Percentiles rank a stretch among this genome's conserved stretches.
phyloP scores from a whole-genome alignment of 2,797 vertebrate genomes.

The Esox masquinongy region DNA sequence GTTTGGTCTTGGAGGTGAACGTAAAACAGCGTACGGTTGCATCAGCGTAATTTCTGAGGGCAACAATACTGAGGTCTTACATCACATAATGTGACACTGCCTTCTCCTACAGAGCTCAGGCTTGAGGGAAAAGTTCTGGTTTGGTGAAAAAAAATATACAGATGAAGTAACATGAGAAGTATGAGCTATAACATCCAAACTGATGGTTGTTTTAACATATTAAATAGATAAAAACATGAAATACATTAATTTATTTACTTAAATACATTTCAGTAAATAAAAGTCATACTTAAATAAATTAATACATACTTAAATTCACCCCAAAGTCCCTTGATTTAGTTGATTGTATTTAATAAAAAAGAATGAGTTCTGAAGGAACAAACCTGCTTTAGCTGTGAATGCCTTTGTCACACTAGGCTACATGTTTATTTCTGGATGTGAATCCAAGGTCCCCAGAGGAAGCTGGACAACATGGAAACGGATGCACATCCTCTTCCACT shows the following conservation, averaged over 20 bases:
- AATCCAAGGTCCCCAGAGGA: constrained; percentile 8
- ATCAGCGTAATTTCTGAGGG: not conserved
- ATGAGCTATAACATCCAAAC: not conserved
- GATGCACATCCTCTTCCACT: constrained; percentile 45
- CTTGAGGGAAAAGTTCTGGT: not conserved
- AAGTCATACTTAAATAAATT: too few relatives aligned
- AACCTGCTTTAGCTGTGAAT: not conserved
- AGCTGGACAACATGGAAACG: constrained; percentile 18
- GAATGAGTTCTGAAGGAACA: too few relatives aligned
- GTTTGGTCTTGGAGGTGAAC: not conserved
- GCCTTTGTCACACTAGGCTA: not conserved
- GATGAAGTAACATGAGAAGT: not conserved
- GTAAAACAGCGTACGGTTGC: not conserved
- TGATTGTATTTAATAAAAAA: too few relatives aligned
- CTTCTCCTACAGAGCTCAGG: not conserved
- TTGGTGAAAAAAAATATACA: not conserved
- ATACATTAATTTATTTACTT: too few relatives aligned
- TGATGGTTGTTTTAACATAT: not conserved
- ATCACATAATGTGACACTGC: constrained; percentile 14
- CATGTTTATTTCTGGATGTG: not conserved
- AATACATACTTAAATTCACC: too few relatives aligned
- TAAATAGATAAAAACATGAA: too few relatives aligned
- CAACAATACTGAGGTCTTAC: constrained; percentile 20
- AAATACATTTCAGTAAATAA: too few relatives aligned
- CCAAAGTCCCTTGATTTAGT: too few relatives aligned